A percentile compares a stretch with the other conserved stretches of the same genome.
Evolutionary conservation across 2,797 vertebrate genomes (phyloP).

Genomic region (Ambastaia sidthimunki): DNA sequence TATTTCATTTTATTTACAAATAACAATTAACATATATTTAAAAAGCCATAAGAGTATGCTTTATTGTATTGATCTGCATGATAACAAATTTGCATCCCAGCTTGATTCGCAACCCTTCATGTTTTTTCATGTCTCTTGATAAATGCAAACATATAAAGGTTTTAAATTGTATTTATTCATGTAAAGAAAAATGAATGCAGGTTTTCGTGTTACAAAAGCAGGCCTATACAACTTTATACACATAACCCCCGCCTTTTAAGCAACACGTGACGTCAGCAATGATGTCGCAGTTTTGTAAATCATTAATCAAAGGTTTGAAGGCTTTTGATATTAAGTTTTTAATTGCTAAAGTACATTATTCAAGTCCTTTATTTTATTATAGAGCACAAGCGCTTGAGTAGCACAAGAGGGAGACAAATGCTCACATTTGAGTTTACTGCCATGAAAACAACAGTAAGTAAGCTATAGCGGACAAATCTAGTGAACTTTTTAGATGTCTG

Average conservation of each 20-base stretch:
- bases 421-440: slow-evolving; percentile 21
- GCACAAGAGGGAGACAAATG: slow-evolving; percentile 61
- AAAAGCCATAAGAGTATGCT: slow-evolving; percentile 22
- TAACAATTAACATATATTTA: slow-evolving; percentile 1
- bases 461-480: not conserved
- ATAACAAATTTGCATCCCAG: not conserved
- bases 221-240: slow-evolving; percentile 37
- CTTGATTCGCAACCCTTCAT: not conserved
- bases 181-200: slow-evolving; percentile 2
- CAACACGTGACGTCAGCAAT: not conserved
- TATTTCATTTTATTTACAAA: slow-evolving; percentile 46
- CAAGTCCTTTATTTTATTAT: not conserved
- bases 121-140: slow-evolving; percentile 14
- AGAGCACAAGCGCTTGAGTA: not conserved
- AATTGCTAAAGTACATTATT: not conserved
- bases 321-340: not conserved
- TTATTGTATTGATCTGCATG: slow-evolving; percentile 1
- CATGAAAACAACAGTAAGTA: not conserved
- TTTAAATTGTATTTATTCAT: slow-evolving; percentile 23
- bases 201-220: slow-evolving; percentile 19
- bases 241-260: not conserved
- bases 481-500: not conserved
- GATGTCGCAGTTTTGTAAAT: not conserved
- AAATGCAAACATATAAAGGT: slow-evolving; percentile 9
- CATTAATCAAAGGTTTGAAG: not conserved